Percentiles rank a stretch among this genome's conserved stretches.
Evolutionary conservation across 2,797 vertebrate genomes (phyloP).

Genomic region (Sebastolobus alascanus): DNA sequence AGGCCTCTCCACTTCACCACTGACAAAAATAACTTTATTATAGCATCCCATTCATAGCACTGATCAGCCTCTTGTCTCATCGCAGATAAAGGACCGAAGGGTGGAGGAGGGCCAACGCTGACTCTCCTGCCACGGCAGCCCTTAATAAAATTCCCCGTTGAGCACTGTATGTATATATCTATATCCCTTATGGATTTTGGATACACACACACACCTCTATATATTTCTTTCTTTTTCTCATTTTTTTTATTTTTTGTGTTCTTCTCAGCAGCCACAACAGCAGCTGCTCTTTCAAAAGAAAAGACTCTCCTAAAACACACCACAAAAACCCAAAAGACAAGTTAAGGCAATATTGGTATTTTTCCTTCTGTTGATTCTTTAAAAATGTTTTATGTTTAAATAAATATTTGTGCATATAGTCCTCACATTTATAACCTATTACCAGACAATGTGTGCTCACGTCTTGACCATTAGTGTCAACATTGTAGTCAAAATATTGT

Average conservation of each 20-base stretch:
- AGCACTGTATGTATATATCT: background rate
- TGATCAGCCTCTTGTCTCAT: background rate
- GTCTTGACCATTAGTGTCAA: background rate
- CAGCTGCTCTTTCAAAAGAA: background rate
- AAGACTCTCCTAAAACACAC: background rate
- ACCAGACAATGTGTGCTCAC: background rate
- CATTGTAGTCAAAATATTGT: background rate
- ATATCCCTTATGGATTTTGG: background rate
- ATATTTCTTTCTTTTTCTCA: background rate
- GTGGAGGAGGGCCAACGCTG: constrained; percentile 9
- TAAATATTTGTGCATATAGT: background rate
- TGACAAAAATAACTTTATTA: constrained; percentile 7
- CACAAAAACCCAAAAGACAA: background rate
- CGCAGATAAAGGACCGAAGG: background rate
- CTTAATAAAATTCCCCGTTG: background rate
- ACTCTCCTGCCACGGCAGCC: background rate
- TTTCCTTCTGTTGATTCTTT: background rate
- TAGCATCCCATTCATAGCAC: background rate
- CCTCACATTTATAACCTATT: background rate
- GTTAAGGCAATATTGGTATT: background rate
- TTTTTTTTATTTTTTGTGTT: background rate
- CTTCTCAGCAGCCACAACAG: background rate
- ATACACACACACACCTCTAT: background rate
- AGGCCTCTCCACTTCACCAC: background rate
- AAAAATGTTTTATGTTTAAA: background rate